Percentiles rank a stretch among this genome's conserved stretches.
Conservation (phyloP, 30 jellyfish, hydroid and myxozoan genomes). For the Mastigias papua region DNA sequence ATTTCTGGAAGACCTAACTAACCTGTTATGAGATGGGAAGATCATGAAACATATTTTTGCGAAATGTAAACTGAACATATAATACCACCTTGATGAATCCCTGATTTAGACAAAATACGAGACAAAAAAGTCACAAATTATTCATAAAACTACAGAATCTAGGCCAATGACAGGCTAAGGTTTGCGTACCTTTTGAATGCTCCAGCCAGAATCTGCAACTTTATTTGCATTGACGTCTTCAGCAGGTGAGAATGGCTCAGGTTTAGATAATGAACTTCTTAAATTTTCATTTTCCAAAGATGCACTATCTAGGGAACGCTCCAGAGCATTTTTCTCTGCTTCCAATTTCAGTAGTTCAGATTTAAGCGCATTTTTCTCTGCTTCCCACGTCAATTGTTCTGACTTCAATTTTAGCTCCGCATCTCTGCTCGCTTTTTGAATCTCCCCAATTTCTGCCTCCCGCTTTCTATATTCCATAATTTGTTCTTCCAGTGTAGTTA, state of each 20-base stretch:
- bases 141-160: too few relatives aligned
- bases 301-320: constrained; percentile 43
- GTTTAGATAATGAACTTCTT: constrained; percentile 21
- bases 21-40: too few relatives aligned
- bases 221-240: constrained; percentile 58
- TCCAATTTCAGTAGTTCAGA: constrained; percentile 29
- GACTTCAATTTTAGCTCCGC: constrained; percentile 40
- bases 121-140: too few relatives aligned
- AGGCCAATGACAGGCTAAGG: too few relatives aligned
- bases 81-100: too few relatives aligned
- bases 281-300: constrained; percentile 50
- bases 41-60: too few relatives aligned
- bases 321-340: constrained; percentile 60
- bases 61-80: too few relatives aligned
- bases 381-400: constrained; percentile 74
- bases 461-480: constrained; percentile 68
- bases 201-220: constrained; percentile 87
- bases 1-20: too few relatives aligned
- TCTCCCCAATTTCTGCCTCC: constrained; percentile 73
- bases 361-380: constrained; percentile 44
- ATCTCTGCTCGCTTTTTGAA: constrained; percentile 40
- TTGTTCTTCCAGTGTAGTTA: constrained; percentile 70
- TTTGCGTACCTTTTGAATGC: constrained; percentile 77
- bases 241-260: constrained; percentile 19
- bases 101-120: too few relatives aligned